These are phyloP conservation scores for Scaptomyza hsui DNA, from an alignment of 1,140 invertebrate species.

Conservation along the genomic window DNA sequence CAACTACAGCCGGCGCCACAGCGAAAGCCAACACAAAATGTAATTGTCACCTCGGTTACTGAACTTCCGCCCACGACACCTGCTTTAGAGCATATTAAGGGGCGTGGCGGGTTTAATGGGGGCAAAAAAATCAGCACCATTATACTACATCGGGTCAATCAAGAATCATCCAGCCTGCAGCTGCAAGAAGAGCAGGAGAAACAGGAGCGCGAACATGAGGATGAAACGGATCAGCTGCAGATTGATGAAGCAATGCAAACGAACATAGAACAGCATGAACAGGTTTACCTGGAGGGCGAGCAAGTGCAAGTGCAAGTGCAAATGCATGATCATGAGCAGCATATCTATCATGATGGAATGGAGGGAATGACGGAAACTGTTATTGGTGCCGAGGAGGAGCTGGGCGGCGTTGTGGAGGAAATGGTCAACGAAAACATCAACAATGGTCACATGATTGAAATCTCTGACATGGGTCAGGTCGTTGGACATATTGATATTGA, in stretches of 20 bases:
- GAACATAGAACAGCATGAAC: neutral
- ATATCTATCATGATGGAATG: conserved; percentile 53
- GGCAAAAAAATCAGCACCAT: conserved; percentile 68
- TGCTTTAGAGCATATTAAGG: conserved; percentile 32
- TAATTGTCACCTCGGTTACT: conserved; percentile 36
- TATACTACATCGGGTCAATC: conserved; percentile 65
- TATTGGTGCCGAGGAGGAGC: conserved; percentile 53
- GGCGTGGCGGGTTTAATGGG: conserved; percentile 57
- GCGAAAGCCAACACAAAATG: conserved; percentile 17
- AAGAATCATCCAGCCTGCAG: conserved; percentile 43
- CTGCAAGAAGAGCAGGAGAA: conserved; percentile 26
- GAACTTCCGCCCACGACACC: conserved; percentile 23
- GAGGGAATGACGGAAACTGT: conserved; percentile 51
- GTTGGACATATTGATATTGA: neutral
- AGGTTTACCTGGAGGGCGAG: neutral
- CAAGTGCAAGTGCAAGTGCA: conserved; percentile 18
- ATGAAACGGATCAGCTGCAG: neutral
- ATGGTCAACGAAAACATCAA: conserved; percentile 20
- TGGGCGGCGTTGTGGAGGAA: conserved; percentile 19
- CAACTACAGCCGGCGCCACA: neutral
- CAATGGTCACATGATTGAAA: conserved; percentile 23
- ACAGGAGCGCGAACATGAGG: conserved; percentile 7
- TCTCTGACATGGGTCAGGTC: neutral
- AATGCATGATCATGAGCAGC: conserved; percentile 23
- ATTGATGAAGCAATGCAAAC: neutral